A percentile compares a stretch with the other conserved stretches of the same genome.
Evolutionary conservation across 1,140 invertebrate genomes (phyloP).

Genomic region (Caenorhabditis brenneri): DNA sequence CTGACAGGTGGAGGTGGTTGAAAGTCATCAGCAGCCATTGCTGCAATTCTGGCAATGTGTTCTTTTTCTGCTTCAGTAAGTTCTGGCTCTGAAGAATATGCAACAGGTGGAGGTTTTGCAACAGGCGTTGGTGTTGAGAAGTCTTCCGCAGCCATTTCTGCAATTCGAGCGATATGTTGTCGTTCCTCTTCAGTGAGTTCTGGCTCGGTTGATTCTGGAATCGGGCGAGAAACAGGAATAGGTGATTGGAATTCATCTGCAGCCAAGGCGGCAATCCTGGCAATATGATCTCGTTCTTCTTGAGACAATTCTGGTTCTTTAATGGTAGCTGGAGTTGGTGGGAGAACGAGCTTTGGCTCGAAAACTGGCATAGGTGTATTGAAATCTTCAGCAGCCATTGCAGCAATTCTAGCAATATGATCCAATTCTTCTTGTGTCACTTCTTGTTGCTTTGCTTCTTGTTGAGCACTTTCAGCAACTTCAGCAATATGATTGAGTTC

Average conservation of each 20-base stretch:
- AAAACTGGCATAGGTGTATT: not conserved
- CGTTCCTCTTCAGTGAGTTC: conserved; percentile 40
- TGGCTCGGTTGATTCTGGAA: too few relatives aligned
- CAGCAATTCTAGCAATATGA: conserved; percentile 46
- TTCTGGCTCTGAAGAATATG: not conserved
- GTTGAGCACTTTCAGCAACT: conserved; percentile 4
- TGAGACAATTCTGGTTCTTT: not conserved
- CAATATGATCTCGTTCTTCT: conserved; percentile 48
- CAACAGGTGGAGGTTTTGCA: too few relatives aligned
- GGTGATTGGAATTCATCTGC: not conserved
- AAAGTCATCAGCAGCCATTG: not conserved
- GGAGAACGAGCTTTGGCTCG: too few relatives aligned
- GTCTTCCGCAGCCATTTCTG: conserved; percentile 18
- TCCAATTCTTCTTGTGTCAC: conserved; percentile 45
- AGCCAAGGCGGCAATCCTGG: conserved; percentile 30
- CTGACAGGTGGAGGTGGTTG: not conserved
- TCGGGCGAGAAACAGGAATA: too few relatives aligned
- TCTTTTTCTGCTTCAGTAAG: not conserved
- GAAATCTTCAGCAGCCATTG: not conserved
- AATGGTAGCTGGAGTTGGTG: not conserved
- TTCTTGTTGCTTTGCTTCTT: not conserved
- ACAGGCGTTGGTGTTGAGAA: not conserved
- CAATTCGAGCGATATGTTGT: conserved; percentile 47
- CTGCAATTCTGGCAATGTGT: not conserved
- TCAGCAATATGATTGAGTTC: not conserved